Conservation (phyloP, 2,797 vertebrate genomes). For the Lutra lutra region DNA sequence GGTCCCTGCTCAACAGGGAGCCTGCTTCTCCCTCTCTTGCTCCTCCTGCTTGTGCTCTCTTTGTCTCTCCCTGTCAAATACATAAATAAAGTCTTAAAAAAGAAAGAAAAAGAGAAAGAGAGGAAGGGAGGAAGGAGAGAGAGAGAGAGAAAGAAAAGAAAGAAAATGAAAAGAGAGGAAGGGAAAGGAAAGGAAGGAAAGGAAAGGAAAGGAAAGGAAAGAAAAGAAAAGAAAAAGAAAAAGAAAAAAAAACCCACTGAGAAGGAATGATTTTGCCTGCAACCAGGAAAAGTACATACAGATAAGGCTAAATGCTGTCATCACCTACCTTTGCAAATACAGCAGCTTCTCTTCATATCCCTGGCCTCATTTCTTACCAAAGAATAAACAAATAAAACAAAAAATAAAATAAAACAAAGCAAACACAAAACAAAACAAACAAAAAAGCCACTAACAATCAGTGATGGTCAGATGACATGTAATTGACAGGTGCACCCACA, state of each 20-base stretch:
- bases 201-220: no score
- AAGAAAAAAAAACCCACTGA: no score
- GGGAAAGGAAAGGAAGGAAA: no score
- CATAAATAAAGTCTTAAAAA: neutral
- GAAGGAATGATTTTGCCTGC: neutral
- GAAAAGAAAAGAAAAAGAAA: neutral
- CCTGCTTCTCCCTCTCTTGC: neutral
- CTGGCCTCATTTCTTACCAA: neutral
- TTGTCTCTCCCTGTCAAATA: neutral
- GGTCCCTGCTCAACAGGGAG: neutral
- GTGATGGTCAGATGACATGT: neutral
- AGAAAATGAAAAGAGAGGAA: neutral
- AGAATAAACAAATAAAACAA: no score
- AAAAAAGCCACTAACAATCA: neutral
- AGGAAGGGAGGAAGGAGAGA: no score
- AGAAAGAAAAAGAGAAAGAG: no score
- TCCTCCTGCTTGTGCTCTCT: neutral
- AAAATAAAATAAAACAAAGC: neutral
- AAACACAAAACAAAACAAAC: neutral
- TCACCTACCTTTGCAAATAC: neutral
- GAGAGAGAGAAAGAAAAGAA: no score
- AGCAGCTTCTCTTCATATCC: neutral
- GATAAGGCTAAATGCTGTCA: neutral
- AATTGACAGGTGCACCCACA: neutral
- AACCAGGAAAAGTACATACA: no score